These are phyloP conservation scores for Callyntrura sp. DNA, from an alignment of 2,888 invertebrate species.

Conservation along the genomic window DNA sequence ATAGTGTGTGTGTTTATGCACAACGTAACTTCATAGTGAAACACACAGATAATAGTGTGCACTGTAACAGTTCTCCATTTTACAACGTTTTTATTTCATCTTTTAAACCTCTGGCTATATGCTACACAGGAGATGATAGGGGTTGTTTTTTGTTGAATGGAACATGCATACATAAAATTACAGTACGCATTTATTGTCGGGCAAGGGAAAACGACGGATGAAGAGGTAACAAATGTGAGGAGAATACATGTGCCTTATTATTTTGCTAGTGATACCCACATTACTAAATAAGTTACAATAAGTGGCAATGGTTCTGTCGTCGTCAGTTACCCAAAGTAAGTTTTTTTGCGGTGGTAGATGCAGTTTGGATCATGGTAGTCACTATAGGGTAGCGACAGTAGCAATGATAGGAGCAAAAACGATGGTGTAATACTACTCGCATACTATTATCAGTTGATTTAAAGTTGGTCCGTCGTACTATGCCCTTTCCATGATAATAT, in stretches of 20 bases:
- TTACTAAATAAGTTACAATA: not conserved
- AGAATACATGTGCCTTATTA: slow-evolving; percentile 72
- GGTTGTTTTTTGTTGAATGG: not conserved
- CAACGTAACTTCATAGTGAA: too few relatives aligned
- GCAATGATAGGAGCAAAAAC: not conserved
- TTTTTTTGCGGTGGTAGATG: slow-evolving; percentile 50
- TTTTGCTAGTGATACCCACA: not conserved
- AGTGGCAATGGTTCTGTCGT: slow-evolving; percentile 31
- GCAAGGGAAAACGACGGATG: slow-evolving; percentile 41
- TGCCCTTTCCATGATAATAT: not conserved
- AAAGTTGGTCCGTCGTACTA: slow-evolving; percentile 44
- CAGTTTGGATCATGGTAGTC: not conserved
- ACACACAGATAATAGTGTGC: slow-evolving; percentile 37
- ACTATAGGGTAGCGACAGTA: not conserved
- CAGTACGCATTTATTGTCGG: not conserved
- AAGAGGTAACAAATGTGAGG: slow-evolving; percentile 70
- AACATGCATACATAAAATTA: too few relatives aligned
- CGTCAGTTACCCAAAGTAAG: slow-evolving; percentile 27
- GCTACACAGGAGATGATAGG: slow-evolving; percentile 55
- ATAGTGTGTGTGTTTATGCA: too few relatives aligned
- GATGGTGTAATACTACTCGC: slow-evolving; percentile 24
- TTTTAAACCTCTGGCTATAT: slow-evolving; percentile 45
- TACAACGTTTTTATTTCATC: slow-evolving; percentile 1
- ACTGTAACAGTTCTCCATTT: slow-evolving; percentile 64
- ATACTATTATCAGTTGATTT: slow-evolving; percentile 63